phyloP scores from a whole-genome alignment of 2,797 vertebrate genomes.

The Graptemys geographica region DNA sequence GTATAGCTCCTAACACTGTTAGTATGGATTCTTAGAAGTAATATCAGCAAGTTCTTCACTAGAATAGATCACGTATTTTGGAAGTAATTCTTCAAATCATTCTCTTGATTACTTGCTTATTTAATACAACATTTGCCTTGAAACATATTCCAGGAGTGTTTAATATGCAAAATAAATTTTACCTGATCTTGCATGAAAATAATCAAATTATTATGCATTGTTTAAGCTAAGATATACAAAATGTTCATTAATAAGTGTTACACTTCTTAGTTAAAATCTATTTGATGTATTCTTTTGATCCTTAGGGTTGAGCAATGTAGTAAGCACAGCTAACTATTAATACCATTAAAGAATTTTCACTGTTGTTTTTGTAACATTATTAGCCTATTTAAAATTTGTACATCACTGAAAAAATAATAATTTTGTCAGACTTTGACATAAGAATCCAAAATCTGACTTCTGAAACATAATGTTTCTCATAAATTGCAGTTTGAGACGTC shows the following conservation, averaged over 20 bases:
- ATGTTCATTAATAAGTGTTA: not conserved
- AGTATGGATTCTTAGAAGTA: conserved; percentile 25
- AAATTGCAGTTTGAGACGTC: not conserved
- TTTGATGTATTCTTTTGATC: conserved; percentile 16
- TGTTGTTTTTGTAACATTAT: not conserved
- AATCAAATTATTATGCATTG: not conserved
- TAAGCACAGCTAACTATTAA: not conserved
- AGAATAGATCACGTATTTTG: not conserved
- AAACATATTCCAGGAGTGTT: conserved; percentile 10
- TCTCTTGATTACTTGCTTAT: not conserved
- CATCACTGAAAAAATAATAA: not conserved
- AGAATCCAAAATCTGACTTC: not conserved
- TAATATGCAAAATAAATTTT: conserved; percentile 47
- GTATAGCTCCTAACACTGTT: not conserved
- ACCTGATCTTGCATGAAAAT: not conserved
- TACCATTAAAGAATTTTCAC: conserved; percentile 7
- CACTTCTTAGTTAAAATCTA: conserved; percentile 9
- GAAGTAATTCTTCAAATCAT: conserved; percentile 16
- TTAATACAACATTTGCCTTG: not conserved
- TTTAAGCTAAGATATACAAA: not conserved
- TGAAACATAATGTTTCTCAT: not conserved
- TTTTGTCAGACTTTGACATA: not conserved
- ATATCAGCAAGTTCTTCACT: not conserved
- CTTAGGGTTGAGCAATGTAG: not conserved
- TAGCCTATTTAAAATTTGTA: not conserved